A percentile compares a stretch with the other conserved stretches of the same genome.
These are phyloP conservation scores for Elanoides forficatus DNA, from an alignment of 2,113 vertebrate genomes.

Conservation along the genomic window DNA sequence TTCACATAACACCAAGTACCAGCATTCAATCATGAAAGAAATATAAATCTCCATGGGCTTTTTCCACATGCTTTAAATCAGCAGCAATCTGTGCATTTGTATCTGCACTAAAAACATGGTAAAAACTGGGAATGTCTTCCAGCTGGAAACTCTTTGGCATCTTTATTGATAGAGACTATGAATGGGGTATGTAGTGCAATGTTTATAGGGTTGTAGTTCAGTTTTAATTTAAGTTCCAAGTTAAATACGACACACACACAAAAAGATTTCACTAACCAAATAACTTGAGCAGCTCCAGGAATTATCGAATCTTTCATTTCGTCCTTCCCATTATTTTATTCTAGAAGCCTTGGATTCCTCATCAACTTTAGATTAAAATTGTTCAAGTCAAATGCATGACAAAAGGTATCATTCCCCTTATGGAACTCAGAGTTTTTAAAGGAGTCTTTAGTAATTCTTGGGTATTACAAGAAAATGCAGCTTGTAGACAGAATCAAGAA, in stretches of 20 bases:
- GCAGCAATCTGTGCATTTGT: conserved; percentile 75
- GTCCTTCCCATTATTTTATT: too few relatives aligned
- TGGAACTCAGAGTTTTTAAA: too few relatives aligned
- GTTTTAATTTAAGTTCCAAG: neutral
- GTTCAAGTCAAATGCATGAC: too few relatives aligned
- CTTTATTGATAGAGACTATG: neutral
- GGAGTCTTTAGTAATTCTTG: too few relatives aligned
- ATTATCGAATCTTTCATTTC: too few relatives aligned
- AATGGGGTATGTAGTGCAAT: neutral
- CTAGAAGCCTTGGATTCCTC: too few relatives aligned
- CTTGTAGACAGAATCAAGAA: neutral
- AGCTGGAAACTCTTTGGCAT: conserved; percentile 37
- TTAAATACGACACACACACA: too few relatives aligned
- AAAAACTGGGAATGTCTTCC: neutral
- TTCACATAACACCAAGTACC: conserved; percentile 61
- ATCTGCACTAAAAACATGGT: neutral
- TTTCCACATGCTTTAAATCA: conserved; percentile 75
- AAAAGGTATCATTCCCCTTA: too few relatives aligned
- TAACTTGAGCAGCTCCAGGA: too few relatives aligned
- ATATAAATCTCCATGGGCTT: conserved; percentile 72
- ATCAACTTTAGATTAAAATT: too few relatives aligned
- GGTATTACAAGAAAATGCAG: neutral
- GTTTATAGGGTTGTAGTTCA: neutral
- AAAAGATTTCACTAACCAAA: too few relatives aligned
- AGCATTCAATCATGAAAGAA: conserved; percentile 77